Evolutionary conservation across 2,113 vertebrate genomes (phyloP).

Genomic region (Dermatemys mawii): DNA sequence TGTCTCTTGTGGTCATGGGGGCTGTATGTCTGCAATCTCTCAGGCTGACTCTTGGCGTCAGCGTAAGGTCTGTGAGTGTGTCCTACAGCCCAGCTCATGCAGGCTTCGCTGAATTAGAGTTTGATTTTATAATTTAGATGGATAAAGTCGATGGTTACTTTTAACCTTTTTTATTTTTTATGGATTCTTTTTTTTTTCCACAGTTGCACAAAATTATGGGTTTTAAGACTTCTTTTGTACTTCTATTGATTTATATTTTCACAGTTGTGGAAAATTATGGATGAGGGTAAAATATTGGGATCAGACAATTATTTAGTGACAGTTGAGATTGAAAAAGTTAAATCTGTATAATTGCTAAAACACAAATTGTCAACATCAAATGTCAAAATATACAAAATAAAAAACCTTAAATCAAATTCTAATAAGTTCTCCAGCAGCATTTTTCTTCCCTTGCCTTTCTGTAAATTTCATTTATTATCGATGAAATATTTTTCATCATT

Average conservation of each 20-base stretch:
- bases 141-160: neutral
- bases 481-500: neutral
- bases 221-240: neutral
- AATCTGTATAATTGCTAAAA: neutral
- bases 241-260: neutral
- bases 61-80: neutral
- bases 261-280: neutral
- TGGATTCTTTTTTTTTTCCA: neutral
- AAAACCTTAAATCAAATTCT: neutral
- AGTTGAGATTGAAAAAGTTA: neutral
- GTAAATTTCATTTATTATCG: neutral
- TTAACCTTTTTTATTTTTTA: neutral
- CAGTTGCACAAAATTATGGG: neutral
- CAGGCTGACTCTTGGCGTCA: neutral
- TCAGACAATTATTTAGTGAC: neutral
- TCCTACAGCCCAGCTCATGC: neutral
- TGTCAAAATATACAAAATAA: neutral
- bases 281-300: neutral
- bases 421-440: neutral
- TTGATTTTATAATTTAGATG: neutral
- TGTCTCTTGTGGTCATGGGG: accelerated
- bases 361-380: neutral
- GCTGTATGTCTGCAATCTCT: neutral
- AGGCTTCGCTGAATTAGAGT: neutral
- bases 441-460: neutral